Evolutionary conservation across 2,113 vertebrate genomes (phyloP).

Genomic region (Elachura formosa): DNA sequence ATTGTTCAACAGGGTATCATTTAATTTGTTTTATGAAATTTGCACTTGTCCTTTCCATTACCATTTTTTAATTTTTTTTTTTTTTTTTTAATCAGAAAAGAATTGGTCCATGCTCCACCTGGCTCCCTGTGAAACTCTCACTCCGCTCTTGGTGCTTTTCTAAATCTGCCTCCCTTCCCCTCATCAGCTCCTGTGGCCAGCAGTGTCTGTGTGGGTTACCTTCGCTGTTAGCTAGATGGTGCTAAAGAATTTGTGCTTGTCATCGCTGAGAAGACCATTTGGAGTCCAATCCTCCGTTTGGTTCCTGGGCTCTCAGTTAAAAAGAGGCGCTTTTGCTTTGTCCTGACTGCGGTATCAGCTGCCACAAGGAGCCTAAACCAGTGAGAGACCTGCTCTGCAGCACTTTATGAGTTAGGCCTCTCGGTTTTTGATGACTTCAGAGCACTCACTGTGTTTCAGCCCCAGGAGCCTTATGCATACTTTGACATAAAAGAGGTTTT

Average conservation of each 20-base stretch:
- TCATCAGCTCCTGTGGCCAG: no score
- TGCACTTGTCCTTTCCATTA: background rate
- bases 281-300: background rate
- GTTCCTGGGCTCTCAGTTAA: background rate
- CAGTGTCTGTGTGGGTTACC: background rate
- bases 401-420: background rate
- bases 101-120: no score
- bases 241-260: conserved; percentile 63
- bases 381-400: background rate
- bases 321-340: background rate
- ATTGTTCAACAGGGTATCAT: background rate
- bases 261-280: background rate
- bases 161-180: no score
- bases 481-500: background rate
- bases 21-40: background rate
- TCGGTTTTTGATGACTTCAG: background rate
- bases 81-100: background rate
- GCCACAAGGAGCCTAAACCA: rapidly evolving
- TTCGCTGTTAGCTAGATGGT: conserved; percentile 48
- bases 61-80: background rate
- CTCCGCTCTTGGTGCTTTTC: background rate
- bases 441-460: background rate
- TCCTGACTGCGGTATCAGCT: background rate
- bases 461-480: background rate
- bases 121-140: rapidly evolving